Base-by-base conservation (phyloP, 2,113 vertebrate genomes). In the Azemiops feae region DNA sequence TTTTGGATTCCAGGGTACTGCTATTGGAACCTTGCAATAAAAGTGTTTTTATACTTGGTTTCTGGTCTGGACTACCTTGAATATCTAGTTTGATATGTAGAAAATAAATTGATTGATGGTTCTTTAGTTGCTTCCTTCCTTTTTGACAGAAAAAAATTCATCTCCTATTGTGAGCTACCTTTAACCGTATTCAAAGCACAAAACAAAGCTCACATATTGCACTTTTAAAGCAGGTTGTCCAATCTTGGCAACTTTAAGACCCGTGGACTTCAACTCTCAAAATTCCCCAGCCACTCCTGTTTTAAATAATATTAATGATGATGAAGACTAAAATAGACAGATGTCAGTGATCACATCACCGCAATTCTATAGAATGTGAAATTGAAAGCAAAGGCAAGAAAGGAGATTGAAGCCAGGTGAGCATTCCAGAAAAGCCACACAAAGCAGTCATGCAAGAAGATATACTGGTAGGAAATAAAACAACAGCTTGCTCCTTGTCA, bases 401-500 rank as follows among this genome's bases (percentile, higher is more conserved):
- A 52, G 47, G n/a, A 54, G 89, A 81, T 81, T 81, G 47, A 74
- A 91, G 50, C 89, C 64, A 91, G 89, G 89, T 52, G 47, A 91
- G 50, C 69, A 91, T 91, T 91, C 69, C 90, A 91, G 34, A 74
- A 52, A 43, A 69, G 69, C n/a, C 34, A 69, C 53, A 53, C 23
- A 85, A 39, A 52, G 50, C 50, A 91, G 74, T 81, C 43, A 27
- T 85, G 52, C 23, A 91, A 91, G 5, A 86, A 91, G 27, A 8
- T 85, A 85, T 91, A 85, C 34, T 85, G 25, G 23, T 22, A 91
- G 50, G n/a, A 85, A 85, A 25, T 91, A 53, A 91, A 85, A 55
- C 60, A 54, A 25, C 89, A 64, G 45, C 52, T 53, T 57, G 34
- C 5, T 39, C 69, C 69, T 55, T 10, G 22, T 85, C 52, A 45